Conservation (phyloP, 2,888 invertebrate genomes). For the Andrena haemorrhoa region DNA sequence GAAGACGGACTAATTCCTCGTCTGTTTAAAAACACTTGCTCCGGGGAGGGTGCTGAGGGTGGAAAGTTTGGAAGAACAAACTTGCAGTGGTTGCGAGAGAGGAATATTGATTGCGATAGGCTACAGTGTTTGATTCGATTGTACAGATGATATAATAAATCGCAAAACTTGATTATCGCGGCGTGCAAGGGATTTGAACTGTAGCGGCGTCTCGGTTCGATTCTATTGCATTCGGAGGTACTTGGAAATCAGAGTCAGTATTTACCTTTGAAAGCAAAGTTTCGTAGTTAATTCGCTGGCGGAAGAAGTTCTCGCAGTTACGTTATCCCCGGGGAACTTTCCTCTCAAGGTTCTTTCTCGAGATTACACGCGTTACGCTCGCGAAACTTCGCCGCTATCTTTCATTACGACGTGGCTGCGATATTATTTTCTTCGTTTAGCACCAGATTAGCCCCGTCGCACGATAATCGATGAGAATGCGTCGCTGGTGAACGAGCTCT, state of each 20-base stretch:
- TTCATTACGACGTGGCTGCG: slow-evolving; percentile 1
- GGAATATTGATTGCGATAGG: no score
- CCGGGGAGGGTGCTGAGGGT: no score
- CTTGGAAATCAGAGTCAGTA: neutral
- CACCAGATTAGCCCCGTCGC: neutral
- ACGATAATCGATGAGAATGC: neutral
- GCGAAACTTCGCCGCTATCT: neutral
- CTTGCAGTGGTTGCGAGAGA: no score
- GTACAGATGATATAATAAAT: no score
- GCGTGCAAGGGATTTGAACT: neutral
- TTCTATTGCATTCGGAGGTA: slow-evolving; percentile 8
- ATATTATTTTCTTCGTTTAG: slow-evolving; percentile 7
- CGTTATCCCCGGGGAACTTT: slow-evolving; percentile 22
- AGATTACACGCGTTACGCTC: neutral
- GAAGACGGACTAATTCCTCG: no score
- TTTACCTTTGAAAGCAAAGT: slow-evolving; percentile 19
- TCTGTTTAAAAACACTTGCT: no score
- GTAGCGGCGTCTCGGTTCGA: neutral
- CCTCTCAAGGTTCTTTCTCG: neutral
- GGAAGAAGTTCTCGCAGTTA: neutral
- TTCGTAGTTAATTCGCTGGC: slow-evolving; percentile 13
- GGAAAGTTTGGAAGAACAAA: no score
- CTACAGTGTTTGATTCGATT: no score
- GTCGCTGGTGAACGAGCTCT: neutral
- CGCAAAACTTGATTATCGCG: no score